Evolutionary conservation across 2,888 invertebrate species (phyloP).

Genomic region (Coecobrya sp.): DNA sequence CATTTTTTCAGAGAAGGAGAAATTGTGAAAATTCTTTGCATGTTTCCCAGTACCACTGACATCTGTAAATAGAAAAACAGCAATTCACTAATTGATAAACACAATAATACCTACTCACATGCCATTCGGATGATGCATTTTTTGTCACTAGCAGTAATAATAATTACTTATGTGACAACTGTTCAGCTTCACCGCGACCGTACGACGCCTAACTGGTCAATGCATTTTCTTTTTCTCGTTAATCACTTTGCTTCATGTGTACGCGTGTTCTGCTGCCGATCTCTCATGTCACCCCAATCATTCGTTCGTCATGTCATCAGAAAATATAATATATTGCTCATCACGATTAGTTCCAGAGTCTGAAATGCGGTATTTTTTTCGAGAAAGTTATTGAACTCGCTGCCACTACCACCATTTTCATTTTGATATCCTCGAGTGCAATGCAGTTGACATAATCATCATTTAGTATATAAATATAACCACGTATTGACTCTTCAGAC

Average conservation of each 20-base stretch:
- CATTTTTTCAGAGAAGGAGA: conserved; percentile 86
- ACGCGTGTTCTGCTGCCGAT: conserved; percentile 38
- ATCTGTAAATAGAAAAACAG: conserved; percentile 36
- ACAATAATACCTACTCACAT: neutral
- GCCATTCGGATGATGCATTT: neutral
- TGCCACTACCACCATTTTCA: conserved; percentile 44
- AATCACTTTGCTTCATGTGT: conserved; percentile 31
- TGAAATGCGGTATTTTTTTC: conserved; percentile 19
- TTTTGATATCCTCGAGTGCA: conserved; percentile 51
- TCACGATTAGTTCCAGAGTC: neutral
- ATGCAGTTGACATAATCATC: conserved; percentile 34
- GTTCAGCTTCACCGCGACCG: neutral
- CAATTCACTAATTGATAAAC: neutral
- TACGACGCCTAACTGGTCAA: conserved; percentile 31
- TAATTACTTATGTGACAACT: neutral
- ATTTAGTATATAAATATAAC: conserved; percentile 33
- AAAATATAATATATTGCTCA: neutral
- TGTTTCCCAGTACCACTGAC: conserved; percentile 33
- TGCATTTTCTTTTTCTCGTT: conserved; percentile 23
- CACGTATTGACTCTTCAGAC: neutral
- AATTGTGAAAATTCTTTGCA: conserved; percentile 81
- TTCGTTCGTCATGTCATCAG: conserved; percentile 23
- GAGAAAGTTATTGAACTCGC: conserved; percentile 77
- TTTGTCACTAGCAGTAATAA: neutral
- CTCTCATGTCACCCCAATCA: conserved; percentile 34